A percentile compares a stretch with the other conserved stretches of the same genome.
phyloP scores from a whole-genome alignment of 2,797 vertebrate genomes.

The Enteromius anoplus region DNA sequence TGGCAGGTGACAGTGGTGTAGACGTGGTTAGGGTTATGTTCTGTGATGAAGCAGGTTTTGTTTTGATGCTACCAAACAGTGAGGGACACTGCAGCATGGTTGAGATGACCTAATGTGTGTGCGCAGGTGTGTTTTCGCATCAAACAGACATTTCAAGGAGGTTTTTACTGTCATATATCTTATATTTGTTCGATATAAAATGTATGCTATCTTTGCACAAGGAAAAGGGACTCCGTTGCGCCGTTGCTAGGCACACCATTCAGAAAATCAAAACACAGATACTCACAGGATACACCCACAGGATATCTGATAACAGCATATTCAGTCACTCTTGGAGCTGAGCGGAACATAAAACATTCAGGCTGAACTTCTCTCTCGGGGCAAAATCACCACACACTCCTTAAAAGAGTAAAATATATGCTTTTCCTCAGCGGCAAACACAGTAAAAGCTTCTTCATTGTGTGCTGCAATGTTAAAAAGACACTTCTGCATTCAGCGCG shows the following conservation, averaged over 20 bases:
- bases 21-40: conserved; percentile 53
- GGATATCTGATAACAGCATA: background rate
- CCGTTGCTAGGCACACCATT: conserved; percentile 4
- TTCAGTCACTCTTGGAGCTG: background rate
- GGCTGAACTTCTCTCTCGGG: conserved; percentile 11
- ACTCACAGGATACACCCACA: background rate
- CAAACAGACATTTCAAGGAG: background rate
- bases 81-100: conserved; percentile 70
- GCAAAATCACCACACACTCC: conserved; percentile 9
- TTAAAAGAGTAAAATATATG: conserved; percentile 3
- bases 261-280: conserved; percentile 10
- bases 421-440: background rate
- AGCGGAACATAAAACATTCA: background rate
- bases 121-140: conserved; percentile 38
- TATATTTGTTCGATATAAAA: background rate
- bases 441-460: background rate
- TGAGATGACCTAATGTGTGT: conserved; percentile 53
- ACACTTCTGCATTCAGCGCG: conserved; percentile 18
- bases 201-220: background rate
- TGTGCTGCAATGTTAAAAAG: conserved; percentile 21
- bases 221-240: background rate
- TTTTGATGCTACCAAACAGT: conserved; percentile 61
- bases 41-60: conserved; percentile 64
- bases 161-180: background rate
- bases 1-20: conserved; percentile 43